phyloP scores from a whole-genome alignment of 2,113 vertebrate genomes.

The Periophthalmodon schlosseri region DNA sequence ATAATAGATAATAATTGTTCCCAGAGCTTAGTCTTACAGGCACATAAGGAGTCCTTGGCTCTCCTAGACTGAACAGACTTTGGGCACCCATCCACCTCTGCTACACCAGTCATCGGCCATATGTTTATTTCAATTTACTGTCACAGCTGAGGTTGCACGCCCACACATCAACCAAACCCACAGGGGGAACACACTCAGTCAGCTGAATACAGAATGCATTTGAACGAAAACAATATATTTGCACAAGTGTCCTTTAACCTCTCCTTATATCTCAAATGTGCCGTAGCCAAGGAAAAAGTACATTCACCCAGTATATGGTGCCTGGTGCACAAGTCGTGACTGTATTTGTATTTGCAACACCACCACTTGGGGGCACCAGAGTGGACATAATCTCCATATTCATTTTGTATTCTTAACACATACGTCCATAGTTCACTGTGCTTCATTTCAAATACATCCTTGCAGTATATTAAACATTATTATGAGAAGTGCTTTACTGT shows the following conservation, averaged over 20 bases:
- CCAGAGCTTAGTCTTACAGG: neutral
- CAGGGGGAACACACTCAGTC: neutral
- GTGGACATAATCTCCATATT: neutral
- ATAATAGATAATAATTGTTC: neutral
- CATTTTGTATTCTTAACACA: neutral
- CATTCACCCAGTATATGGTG: no score
- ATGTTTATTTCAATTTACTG: slow-evolving; percentile 9
- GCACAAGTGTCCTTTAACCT: neutral
- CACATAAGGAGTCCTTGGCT: neutral
- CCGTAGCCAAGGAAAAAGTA: neutral
- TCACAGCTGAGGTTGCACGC: neutral
- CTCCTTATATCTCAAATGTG: neutral
- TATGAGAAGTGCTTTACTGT: no score
- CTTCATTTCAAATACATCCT: neutral
- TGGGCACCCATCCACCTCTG: neutral
- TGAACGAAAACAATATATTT: neutral
- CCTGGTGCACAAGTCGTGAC: neutral
- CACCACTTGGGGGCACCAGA: slow-evolving; percentile 7
- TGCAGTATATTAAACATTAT: neutral
- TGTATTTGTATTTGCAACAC: neutral
- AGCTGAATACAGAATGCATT: neutral
- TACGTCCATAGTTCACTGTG: neutral
- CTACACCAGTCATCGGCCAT: neutral
- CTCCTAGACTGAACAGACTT: neutral
- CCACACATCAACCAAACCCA: slow-evolving; percentile 1